Evolutionary conservation across 2,797 vertebrate species (phyloP), one percentile per base, ranked within the genome.

Genomic region (Notamacropus eugenii): DNA sequence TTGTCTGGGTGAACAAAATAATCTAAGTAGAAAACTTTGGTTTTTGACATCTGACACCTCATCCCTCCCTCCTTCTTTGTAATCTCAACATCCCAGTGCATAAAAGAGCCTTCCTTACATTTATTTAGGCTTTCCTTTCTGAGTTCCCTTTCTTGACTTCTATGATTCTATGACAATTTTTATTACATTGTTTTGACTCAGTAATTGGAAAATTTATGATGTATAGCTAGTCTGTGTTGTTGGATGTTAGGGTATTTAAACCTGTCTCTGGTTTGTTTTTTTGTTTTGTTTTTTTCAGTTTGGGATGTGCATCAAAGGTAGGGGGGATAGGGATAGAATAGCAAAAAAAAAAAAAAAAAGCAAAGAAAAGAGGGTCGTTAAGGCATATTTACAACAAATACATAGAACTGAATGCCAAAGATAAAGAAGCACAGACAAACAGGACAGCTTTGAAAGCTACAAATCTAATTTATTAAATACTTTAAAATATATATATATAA

Each of bases 141-240:
- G 16, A 92, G 22, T 87, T 87, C 3, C 40, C 19, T n/a, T 57
- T 92, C 58, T 58, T 1, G 54, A 74, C 90, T 91, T 93, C 50
- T 34, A 94, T 93, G 40, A 27, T 90, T 93, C 46, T 34, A 28
- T 59, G 29, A 22, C 6, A 19, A 0, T 28, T 92, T 90, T 95
- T 55, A 90, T 29, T 87, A 87, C 40, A 55, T 14, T 87, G 52
- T 92, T 94, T 46, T 93, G 55, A 95, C 82, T 67, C 55, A 94
- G 92, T 95, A 62, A 27, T 92, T 90, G 95, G 62, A 74, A 55
- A 54, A 28, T 52, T 57, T 91, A 82, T 4, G 0, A 28, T 74
- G 2, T n/a, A 2, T 34, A 54, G 28, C 9, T 87, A 24, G 24
- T 82, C 40, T 46, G n/a, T 46, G 0, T 82, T 82, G 19, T 50